Evolutionary conservation across 2,888 invertebrate species (phyloP), one percentile per base, ranked within the genome.

Genomic region (Vanessa cardui): DNA sequence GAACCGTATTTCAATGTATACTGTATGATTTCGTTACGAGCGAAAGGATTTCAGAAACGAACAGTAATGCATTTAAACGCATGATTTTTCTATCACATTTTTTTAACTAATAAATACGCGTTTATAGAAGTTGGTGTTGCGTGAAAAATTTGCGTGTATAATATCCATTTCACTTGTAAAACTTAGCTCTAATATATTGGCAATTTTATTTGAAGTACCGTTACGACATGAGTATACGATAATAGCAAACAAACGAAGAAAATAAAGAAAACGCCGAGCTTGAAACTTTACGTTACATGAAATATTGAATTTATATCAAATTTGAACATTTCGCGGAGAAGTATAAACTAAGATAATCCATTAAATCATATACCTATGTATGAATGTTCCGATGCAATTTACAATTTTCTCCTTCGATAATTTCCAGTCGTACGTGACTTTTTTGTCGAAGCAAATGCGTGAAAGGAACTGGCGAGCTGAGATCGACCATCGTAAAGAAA

Each of bases 31-130:
- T 79, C 80, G 78, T 79, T 78, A 77, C 80, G 76, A 82, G 89
- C 83, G 91, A 91, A 91, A 91, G 88, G 86, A 87, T 84, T 83
- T 87, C 80, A 84, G 82, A 86, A 84, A 83, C 78, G 79, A 84
- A 84, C 85, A 84, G 80, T 76, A 82, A 63, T 67, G 70, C 64
- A 64, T 61, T 67, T 52, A 67, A 70, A 67, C 67, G 67, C 67
- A 67, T 66, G 61, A 70, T 64, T 67, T 70, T 64, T 64, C 70
- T 62, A 70, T 70, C 64, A 58, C 83, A 86, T 84, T 85, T 86
- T 88, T 86, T 89, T 88, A 84, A 88, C 82, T 87, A 79, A 46
- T 64, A 62, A 64, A 64, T 78, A 81, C 80, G 83, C 78, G 75
- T 31, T 74, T 76, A 73, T 81, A 84, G 84, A 84, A 85, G 50